Percentiles rank a stretch among this genome's conserved stretches.
phyloP scores from a whole-genome alignment of 2,797 vertebrate species.

The Phalloptychus januarius region DNA sequence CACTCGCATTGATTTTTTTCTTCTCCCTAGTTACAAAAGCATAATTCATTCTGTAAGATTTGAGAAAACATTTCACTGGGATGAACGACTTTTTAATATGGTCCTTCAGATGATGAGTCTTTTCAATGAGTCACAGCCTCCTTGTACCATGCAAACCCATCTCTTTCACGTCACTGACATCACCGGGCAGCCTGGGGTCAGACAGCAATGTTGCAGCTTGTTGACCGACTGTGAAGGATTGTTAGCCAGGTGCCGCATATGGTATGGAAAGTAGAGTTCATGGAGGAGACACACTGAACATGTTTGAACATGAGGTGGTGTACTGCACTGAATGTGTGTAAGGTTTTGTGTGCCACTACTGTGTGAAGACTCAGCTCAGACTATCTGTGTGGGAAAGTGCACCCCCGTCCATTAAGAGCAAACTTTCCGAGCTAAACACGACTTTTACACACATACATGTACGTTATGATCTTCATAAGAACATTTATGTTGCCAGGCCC shows the following conservation, averaged over 20 bases:
- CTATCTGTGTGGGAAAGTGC: conserved; percentile 59
- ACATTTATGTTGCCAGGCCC: background rate
- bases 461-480: conserved; percentile 23
- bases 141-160: conserved; percentile 48
- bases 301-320: conserved; percentile 43
- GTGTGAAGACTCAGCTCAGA: conserved; percentile 62
- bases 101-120: background rate
- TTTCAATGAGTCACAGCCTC: background rate
- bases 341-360: conserved; percentile 53
- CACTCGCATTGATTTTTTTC: background rate
- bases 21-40: background rate
- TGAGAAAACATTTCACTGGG: background rate
- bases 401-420: conserved; percentile 60
- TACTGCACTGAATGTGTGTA: conserved; percentile 23
- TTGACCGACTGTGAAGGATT: conserved; percentile 61
- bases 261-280: conserved; percentile 32
- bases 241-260: conserved; percentile 39
- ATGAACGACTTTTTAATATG: no score
- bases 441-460: conserved; percentile 39
- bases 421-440: conserved; percentile 68
- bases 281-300: conserved; percentile 25
- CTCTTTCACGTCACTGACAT: conserved; percentile 53
- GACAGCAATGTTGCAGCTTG: conserved; percentile 61
- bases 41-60: background rate
- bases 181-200: conserved; percentile 31